phyloP scores from a whole-genome alignment of 2,888 invertebrate species.

The Heliconius aoede region DNA sequence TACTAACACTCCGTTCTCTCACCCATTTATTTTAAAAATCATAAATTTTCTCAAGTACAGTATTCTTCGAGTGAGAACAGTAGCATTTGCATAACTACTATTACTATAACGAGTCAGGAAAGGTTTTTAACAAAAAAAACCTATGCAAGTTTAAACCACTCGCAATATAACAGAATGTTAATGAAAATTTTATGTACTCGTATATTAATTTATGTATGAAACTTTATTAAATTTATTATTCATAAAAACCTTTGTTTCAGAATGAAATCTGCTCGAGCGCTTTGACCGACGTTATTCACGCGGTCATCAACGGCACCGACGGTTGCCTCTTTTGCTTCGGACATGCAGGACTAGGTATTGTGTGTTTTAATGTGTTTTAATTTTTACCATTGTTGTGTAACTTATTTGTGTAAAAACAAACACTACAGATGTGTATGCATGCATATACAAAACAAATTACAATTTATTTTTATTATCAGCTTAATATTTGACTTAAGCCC shows the following conservation, averaged over 20 bases:
- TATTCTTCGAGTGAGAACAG: background rate
- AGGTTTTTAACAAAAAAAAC: background rate
- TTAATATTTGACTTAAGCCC: background rate
- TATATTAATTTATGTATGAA: slow-evolving; percentile 6
- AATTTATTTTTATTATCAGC: too few species aligned
- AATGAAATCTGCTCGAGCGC: slow-evolving; percentile 95
- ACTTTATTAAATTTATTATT: slow-evolving; percentile 21
- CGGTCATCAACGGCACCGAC: slow-evolving; percentile 96
- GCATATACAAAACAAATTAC: too few species aligned
- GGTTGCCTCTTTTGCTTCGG: slow-evolving; percentile 96
- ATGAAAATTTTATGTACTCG: background rate
- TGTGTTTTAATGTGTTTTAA: background rate
- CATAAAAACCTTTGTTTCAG: slow-evolving; percentile 83
- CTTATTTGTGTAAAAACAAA: background rate
- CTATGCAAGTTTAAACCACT: background rate
- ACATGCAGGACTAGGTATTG: slow-evolving; percentile 92
- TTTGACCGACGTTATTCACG: slow-evolving; percentile 96
- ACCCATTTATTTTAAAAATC: background rate
- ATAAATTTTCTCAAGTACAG: background rate
- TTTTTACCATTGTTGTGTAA: background rate
- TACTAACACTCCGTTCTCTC: background rate
- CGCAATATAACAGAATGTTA: background rate
- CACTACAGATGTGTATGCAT: too few species aligned
- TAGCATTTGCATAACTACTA: background rate
- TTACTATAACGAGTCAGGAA: background rate